Evolutionary conservation across 2,113 vertebrate species (phyloP).

Genomic region (Buteo buteo): DNA sequence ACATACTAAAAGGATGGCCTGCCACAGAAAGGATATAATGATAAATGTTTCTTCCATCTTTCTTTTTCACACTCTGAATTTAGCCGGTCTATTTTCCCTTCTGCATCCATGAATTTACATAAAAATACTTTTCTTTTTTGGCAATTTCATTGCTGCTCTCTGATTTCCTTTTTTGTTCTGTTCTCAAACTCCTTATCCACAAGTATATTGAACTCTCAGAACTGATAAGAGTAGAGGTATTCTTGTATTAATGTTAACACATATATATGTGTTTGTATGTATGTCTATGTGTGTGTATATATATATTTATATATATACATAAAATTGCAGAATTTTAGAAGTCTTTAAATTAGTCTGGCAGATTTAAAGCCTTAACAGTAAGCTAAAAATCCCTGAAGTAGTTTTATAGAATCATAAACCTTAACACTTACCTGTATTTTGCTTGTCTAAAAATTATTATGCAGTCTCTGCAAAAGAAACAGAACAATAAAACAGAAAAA

Average conservation of each 20-base stretch:
- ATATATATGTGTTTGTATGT: fast-evolving
- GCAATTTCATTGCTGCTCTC: neutral
- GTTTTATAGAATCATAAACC: neutral
- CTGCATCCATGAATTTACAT: neutral
- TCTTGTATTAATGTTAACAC: neutral
- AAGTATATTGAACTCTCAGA: neutral
- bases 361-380: neutral
- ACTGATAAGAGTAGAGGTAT: neutral
- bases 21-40: neutral
- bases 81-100: neutral
- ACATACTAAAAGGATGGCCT: neutral
- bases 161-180: neutral
- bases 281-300: no score
- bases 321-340: neutral
- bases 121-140: neutral
- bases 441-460: neutral
- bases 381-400: neutral
- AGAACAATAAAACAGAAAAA: neutral
- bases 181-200: neutral
- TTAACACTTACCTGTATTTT: neutral
- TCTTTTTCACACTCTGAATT: neutral
- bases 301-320: no score
- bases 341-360: fast-evolving
- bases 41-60: neutral
- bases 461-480: neutral